Evolutionary conservation across 2,113 vertebrate species (phyloP), one percentile per base, ranked within the genome.

Genomic region (Chrysemys picta): DNA sequence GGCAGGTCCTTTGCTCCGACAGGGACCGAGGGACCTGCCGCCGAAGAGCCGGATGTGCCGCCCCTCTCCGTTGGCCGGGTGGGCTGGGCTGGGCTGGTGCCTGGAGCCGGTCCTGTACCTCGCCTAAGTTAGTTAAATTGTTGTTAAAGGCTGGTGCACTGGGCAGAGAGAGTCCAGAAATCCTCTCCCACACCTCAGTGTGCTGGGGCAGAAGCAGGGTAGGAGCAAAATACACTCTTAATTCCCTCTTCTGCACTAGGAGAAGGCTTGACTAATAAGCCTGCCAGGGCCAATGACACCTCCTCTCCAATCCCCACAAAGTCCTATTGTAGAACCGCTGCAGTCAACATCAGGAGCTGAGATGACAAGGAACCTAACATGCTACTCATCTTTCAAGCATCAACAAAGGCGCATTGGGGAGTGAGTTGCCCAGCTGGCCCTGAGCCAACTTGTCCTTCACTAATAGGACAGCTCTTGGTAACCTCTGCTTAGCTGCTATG

Each of bases 241-340:
- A 45, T 3, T 42, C 25, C 22, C 13, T 12, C 3, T 5, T 52
- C 27, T 84, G 5, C 50, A 59, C 10, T 17, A 5, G 45, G 72
- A 81, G 72, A 59, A 24, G 69, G 8, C 21, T 19, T 56, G n/a
- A 1, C 0, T 8, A 10, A 0, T 1, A 1, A 2, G 1, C 27
- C 17, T 8, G 35, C 11, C 24, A n/a, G 22, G 22, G 12, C 19
- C 29, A 21, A 1, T 0, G 72, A 29, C 85, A 91, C 53, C 50
- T 94, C 69, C 50, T 47, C 57, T 53, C 80, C 57, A 62, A 31
- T 50, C 56, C 31, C 7, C 1, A 35, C 14, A 6, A 27, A 29
- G 27, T 62, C 35, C 35, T 6, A 31, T 54, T 35, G 17, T 0
- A 45, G 84, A 29, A 2, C 78, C 53, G 59, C 85, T 80, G 8